A percentile compares a stretch with the other conserved stretches of the same genome.
These are phyloP conservation scores for Drosophila orena DNA, from an alignment of 1,140 invertebrate species.

Conservation along the genomic window DNA sequence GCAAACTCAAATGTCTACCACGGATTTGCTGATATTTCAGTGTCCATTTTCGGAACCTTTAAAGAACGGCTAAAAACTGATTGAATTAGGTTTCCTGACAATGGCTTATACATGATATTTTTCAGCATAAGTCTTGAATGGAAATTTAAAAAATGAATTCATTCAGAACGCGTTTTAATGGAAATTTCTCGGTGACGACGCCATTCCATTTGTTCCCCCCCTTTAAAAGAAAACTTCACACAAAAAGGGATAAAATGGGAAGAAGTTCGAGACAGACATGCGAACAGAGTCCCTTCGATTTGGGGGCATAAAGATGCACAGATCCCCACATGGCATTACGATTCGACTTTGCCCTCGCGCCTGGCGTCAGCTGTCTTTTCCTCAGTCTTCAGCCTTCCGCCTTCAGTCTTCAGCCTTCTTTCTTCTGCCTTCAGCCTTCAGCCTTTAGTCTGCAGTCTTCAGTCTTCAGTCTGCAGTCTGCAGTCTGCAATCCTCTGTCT, in stretches of 20 bases:
- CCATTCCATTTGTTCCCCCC: neutral
- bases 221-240: neutral
- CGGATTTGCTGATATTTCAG: neutral
- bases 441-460: slow-evolving; percentile 6
- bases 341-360: slow-evolving; percentile 40
- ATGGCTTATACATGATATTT: neutral
- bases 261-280: slow-evolving; percentile 1
- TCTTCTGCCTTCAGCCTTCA: neutral
- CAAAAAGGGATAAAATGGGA: slow-evolving; percentile 2
- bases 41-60: neutral
- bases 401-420: too few species aligned
- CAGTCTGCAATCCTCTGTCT: slow-evolving; percentile 16
- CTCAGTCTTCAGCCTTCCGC: neutral
- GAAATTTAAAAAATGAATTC: neutral
- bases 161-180: slow-evolving; percentile 5
- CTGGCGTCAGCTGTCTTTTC: slow-evolving; percentile 43
- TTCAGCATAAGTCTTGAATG: neutral
- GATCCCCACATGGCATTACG: slow-evolving; percentile 21
- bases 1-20: too few species aligned
- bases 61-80: too few species aligned
- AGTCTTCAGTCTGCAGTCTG: neutral
- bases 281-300: slow-evolving; percentile 8
- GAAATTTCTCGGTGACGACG: neutral
- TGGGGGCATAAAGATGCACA: neutral
- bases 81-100: too few species aligned